Evolutionary conservation across 2,888 invertebrate genomes (phyloP), one percentile per base, ranked within the genome.

Genomic region (Hypomecis punctinalis): DNA sequence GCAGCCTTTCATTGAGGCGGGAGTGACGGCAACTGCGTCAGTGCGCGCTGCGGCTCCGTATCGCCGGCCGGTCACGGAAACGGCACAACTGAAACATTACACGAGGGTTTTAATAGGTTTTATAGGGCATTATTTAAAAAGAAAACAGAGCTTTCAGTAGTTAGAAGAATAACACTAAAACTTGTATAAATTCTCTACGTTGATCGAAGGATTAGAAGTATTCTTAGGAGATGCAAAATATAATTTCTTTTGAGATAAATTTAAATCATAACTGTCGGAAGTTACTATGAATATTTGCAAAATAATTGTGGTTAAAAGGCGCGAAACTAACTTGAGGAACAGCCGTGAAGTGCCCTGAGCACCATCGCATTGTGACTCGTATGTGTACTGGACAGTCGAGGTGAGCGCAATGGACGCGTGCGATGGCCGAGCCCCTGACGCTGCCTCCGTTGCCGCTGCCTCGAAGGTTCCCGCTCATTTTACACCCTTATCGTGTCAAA

Each of bases 401-500:
- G 74, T 76, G 74, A 77, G 78, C 88, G 86, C 84, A 78, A 91
- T 91, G 92, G 89, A 83, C 78, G 88, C 86, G 85, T 82, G 88
- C 83, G 79, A 92, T 91, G 92, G 91, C 91, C 84, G 82, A 87
- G 74, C 81, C 84, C 76, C 77, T 92, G 68, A 88, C 85, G 76
- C 86, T 93, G 78, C 93, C 93, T 74, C 90, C 90, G 72, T 79
- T 92, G 78, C 92, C 91, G 66, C 76, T 75, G 66, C 88, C 88
- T 54, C 83, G 89, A 78, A 82, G 85, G 72, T 87, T 85, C 67
- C 86, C 86, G 52, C 70, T 91, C 23, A 81, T 79, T 64, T 80
- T 89, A 66, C 91, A 92, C 78, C 93, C 92, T 37, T 92, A 89
- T 81, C 83, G 83, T 78, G 66, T 85, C 77, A 89, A 85, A 87